Evolutionary conservation across 2,888 invertebrate species (phyloP).

Genomic region (Entomobrya multifasciata): DNA sequence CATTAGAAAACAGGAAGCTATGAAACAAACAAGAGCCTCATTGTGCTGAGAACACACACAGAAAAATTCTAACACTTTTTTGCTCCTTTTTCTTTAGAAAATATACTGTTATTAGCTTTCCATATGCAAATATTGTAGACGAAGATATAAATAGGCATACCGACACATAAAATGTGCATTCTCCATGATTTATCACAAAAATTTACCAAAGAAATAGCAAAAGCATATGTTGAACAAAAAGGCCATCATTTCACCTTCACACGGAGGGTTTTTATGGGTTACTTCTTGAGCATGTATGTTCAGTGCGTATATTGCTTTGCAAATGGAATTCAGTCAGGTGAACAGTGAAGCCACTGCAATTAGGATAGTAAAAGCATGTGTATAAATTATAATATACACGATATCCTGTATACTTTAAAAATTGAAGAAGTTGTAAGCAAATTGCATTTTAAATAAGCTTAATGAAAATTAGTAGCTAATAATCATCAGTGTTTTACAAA

Average conservation of each 20-base stretch:
- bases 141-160: no score
- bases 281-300: not conserved
- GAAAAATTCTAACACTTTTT: constrained; percentile 10
- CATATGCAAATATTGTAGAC: constrained; percentile 10
- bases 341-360: not conserved
- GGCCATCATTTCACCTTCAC: no score
- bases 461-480: no score
- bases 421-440: no score
- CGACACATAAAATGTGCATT: no score
- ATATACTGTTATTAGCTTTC: no score
- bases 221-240: constrained; percentile 16
- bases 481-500: no score
- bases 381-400: no score
- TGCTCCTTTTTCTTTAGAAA: no score
- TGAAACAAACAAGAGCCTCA: not conserved
- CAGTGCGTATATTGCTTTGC: not conserved
- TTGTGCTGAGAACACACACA: not conserved
- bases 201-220: not conserved
- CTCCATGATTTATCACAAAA: constrained; percentile 14
- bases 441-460: no score
- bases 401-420: no score
- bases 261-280: not conserved
- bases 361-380: no score
- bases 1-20: not conserved
- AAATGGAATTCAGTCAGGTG: not conserved